Conservation (phyloP, 2,113 vertebrate genomes). For the Maccullochella peelii region DNA sequence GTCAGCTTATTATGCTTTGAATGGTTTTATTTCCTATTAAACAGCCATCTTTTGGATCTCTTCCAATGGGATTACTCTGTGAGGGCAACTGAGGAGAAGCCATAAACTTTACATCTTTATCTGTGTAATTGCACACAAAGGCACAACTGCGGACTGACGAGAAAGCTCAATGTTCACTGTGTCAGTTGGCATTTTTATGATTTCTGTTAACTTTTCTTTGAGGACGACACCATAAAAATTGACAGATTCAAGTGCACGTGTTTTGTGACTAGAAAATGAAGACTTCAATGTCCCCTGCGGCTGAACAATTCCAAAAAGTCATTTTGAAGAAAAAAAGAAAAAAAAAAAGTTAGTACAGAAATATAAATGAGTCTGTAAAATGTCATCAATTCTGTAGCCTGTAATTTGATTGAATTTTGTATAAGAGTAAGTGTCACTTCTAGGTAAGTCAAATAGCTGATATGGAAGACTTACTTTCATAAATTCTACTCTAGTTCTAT, state of each 20-base stretch:
- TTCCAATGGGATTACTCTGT: slow-evolving; percentile 51
- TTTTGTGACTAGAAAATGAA: slow-evolving; percentile 3
- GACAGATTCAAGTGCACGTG: neutral
- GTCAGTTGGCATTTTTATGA: slow-evolving; percentile 38
- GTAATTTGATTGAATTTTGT: slow-evolving; percentile 3
- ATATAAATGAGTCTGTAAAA: slow-evolving; percentile 22
- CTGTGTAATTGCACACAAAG: slow-evolving; percentile 65
- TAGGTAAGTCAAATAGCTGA: neutral
- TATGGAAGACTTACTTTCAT: neutral
- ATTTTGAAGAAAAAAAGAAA: slow-evolving; percentile 21
- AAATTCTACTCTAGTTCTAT: too few species aligned
- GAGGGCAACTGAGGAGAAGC: slow-evolving; percentile 53
- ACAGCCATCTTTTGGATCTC: slow-evolving; percentile 48
- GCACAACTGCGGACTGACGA: slow-evolving; percentile 47
- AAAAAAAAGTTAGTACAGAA: slow-evolving; percentile 27
- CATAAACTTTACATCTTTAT: slow-evolving; percentile 80
- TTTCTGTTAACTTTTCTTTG: slow-evolving; percentile 38
- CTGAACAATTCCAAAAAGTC: neutral
- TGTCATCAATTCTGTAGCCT: neutral
- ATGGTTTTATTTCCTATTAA: slow-evolving; percentile 49
- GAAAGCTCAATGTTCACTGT: slow-evolving; percentile 70
- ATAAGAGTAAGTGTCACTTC: neutral
- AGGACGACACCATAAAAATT: neutral
- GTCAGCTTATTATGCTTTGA: slow-evolving; percentile 30
- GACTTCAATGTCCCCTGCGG: neutral